Evolutionary conservation across 2,113 vertebrate genomes (phyloP).

Genomic region (Lasiurus borealis): DNA sequence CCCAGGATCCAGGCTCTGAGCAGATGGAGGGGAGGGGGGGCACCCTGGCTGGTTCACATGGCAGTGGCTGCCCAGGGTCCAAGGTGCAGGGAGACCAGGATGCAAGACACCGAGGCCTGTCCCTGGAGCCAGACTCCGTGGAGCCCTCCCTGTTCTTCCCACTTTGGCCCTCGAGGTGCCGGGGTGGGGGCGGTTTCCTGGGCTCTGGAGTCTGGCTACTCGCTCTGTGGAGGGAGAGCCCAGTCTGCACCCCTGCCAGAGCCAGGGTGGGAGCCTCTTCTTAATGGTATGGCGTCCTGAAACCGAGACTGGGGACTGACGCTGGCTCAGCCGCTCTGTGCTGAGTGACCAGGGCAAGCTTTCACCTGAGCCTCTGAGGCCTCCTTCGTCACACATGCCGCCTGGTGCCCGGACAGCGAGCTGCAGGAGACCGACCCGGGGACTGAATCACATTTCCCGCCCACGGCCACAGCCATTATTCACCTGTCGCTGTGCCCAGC

Average conservation of each 20-base stretch:
- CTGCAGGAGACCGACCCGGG: not conserved
- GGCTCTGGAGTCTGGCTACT: not conserved
- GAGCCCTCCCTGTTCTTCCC: not conserved
- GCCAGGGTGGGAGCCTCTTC: not conserved
- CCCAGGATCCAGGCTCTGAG: not conserved
- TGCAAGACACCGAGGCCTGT: not conserved
- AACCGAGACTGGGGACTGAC: not conserved
- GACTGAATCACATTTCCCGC: accelerated
- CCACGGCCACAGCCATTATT: not conserved
- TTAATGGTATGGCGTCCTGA: not conserved
- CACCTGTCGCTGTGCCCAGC: not conserved
- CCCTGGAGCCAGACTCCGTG: not conserved
- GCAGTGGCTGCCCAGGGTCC: not conserved
- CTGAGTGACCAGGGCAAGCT: not conserved
- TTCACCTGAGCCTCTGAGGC: not conserved
- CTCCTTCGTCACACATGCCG: not conserved
- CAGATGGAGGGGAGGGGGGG: too few relatives aligned
- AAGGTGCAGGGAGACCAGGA: not conserved
- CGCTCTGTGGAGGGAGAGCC: not conserved
- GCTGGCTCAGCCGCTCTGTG: not conserved
- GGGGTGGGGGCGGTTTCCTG: not conserved
- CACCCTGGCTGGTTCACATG: not conserved
- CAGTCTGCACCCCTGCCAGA: not conserved
- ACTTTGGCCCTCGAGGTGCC: not conserved
- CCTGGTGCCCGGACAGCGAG: not conserved